Evolutionary conservation across 1,140 invertebrate genomes (phyloP), one percentile per base, ranked within the genome.

Genomic region (Centruroides sculpturatus): DNA sequence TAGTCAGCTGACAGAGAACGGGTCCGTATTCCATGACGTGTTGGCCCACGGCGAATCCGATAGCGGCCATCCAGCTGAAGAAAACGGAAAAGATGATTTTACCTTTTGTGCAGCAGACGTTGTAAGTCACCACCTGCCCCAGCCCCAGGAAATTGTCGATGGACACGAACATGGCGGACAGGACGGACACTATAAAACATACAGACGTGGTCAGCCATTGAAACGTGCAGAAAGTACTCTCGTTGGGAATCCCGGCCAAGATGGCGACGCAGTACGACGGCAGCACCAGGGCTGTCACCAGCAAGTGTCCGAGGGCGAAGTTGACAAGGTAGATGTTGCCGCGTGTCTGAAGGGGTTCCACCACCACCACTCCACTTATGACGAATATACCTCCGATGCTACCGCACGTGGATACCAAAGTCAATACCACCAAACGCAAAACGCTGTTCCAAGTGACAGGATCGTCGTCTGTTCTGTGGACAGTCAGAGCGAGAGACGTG

Each of bases 311-410:
- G 52, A 89, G 65, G 1, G 85, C 85, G 5, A 86, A 77, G 71
- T 85, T 87, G n/a, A 85, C 85, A 55, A 88, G 71, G 70, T 84
- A 87, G 10, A 83, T 79, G 67, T 88, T 87, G 12, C 86, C 86
- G 13, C 61, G 62, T 5, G 64, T 60, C 47, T 67, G 66, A 36
- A 67, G 59, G 13, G 66, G 59, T 13, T 67, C 66, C 34, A 67
- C 62, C 4, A 67, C 66, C 3, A 57, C 84, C 41, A 86, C 79
- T 4, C 84, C 82, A 41, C 82, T 83, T 68, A 86, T 85, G 78
- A 85, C 84, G 69, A 86, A 86, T 54, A 86, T 80, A 68, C 85
- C 85, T 35, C 84, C 84, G 41, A 86, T 78, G 62, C 82, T 83
- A 4, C 86, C 86, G 13, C 85, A 68, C 0, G 81, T 79, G 0